These are phyloP conservation scores for Ormyrus rosae DNA, from an alignment of 2,888 invertebrate genomes.

Conservation along the genomic window DNA sequence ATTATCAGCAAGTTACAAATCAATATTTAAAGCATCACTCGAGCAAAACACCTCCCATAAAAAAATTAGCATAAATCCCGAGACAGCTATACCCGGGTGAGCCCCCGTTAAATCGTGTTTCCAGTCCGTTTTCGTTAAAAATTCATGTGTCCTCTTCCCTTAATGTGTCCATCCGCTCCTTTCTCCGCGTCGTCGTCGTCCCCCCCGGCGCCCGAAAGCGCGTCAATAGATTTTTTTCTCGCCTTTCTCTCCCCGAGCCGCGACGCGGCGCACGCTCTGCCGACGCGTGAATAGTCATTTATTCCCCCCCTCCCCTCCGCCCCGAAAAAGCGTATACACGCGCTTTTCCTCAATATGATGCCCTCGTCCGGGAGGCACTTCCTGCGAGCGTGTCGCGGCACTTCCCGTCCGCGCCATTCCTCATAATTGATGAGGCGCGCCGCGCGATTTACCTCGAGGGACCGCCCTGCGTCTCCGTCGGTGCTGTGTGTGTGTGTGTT, in stretches of 20 bases:
- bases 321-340: slow-evolving; percentile 34
- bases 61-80: too few species aligned
- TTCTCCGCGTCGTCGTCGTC: neutral
- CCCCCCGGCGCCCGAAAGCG: neutral
- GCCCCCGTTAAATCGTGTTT: too few species aligned
- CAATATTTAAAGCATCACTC: too few species aligned
- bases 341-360: slow-evolving; percentile 14
- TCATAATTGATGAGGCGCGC: slow-evolving; percentile 57
- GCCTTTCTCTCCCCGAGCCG: slow-evolving; percentile 14
- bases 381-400: slow-evolving; percentile 53
- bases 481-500: too few species aligned
- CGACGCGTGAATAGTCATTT: slow-evolving; percentile 61
- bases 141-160: slow-evolving; percentile 20
- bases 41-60: too few species aligned
- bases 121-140: too few species aligned
- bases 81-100: too few species aligned
- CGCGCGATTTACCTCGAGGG: slow-evolving; percentile 42
- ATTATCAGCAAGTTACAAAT: too few species aligned
- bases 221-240: slow-evolving; percentile 45
- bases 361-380: slow-evolving; percentile 24
- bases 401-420: slow-evolving; percentile 49
- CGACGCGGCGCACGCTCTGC: slow-evolving; percentile 37
- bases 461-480: neutral
- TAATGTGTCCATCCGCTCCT: neutral
- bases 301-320: neutral